phyloP scores from a whole-genome alignment of 2,888 invertebrate species.

The Diarsia rubi region DNA sequence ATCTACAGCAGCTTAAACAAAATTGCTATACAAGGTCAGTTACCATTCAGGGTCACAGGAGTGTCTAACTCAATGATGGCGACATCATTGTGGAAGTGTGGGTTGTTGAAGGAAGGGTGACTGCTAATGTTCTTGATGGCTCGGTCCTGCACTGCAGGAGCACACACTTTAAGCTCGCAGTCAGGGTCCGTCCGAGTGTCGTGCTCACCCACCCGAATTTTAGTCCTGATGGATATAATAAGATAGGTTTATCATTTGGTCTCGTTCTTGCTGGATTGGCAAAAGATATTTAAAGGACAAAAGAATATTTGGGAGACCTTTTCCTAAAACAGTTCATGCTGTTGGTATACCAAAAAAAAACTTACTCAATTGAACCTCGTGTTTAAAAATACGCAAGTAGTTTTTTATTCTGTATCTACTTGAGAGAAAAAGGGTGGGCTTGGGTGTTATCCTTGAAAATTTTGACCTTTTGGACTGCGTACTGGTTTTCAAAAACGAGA shows the following conservation, averaged over 20 bases:
- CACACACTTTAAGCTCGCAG: constrained; percentile 83
- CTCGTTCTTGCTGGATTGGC: neutral
- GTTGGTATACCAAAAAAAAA: neutral
- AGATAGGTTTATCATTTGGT: neutral
- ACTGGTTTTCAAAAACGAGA: constrained; percentile 32
- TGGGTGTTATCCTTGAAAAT: constrained; percentile 31
- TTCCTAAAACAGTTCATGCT: neutral
- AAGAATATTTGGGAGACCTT: neutral
- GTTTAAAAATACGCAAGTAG: neutral
- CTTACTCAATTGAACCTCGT: neutral
- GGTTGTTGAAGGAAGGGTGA: constrained; percentile 89
- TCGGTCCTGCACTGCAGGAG: constrained; percentile 86
- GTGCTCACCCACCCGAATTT: constrained; percentile 93
- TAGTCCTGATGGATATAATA: constrained; percentile 73
- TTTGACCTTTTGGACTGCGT: constrained; percentile 14
- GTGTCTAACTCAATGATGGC: constrained; percentile 89
- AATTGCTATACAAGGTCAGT: neutral
- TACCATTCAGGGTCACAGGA: constrained; percentile 86
- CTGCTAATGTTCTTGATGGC: constrained; percentile 80
- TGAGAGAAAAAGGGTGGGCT: neutral
- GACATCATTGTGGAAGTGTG: constrained; percentile 90
- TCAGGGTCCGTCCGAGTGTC: constrained; percentile 83
- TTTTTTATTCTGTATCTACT: neutral
- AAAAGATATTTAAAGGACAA: neutral
- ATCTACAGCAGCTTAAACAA: neutral